These are phyloP conservation scores for Notarius lentiginosus DNA, from an alignment of 2,113 vertebrate species.

Conservation along the genomic window DNA sequence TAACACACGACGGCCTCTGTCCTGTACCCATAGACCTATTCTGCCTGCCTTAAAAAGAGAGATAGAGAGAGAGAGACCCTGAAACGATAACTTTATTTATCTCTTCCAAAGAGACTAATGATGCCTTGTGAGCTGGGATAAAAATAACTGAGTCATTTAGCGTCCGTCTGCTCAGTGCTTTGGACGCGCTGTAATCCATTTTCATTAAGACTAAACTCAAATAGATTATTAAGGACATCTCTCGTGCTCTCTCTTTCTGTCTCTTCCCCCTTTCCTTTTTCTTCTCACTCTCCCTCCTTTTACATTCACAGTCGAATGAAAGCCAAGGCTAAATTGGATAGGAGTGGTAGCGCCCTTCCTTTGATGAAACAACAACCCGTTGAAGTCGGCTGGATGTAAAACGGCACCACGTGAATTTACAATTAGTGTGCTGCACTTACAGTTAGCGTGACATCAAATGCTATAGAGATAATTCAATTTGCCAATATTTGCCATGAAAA, in stretches of 20 bases:
- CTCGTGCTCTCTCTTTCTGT: constrained; percentile 3
- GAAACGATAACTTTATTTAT: constrained; percentile 71
- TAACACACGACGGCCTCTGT: constrained; percentile 33
- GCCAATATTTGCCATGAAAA: not conserved
- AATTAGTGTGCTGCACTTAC: not conserved
- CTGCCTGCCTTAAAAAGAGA: not conserved
- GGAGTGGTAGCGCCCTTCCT: constrained; percentile 4
- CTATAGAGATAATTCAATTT: constrained; percentile 6
- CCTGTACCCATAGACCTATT: constrained; percentile 27
- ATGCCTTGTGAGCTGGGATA: constrained; percentile 70
- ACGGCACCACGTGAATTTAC: not conserved
- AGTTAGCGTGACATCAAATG: not conserved
- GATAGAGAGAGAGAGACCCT: constrained; percentile 47
- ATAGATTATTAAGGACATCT: constrained; percentile 51
- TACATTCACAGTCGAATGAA: constrained; percentile 29
- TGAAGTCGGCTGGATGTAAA: not conserved
- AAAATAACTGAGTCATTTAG: constrained; percentile 69
- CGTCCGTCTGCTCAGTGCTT: constrained; percentile 63
- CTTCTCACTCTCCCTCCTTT: constrained; percentile 8
- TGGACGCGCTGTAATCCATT: constrained; percentile 60
- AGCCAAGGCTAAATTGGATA: constrained; percentile 28
- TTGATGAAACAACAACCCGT: not conserved
- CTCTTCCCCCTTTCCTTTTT: not conserved
- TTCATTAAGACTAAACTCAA: constrained; percentile 51
- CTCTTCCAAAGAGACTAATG: constrained; percentile 65